Base-by-base conservation (phyloP, 1,140 invertebrate genomes). In the Drosophila azteca region DNA sequence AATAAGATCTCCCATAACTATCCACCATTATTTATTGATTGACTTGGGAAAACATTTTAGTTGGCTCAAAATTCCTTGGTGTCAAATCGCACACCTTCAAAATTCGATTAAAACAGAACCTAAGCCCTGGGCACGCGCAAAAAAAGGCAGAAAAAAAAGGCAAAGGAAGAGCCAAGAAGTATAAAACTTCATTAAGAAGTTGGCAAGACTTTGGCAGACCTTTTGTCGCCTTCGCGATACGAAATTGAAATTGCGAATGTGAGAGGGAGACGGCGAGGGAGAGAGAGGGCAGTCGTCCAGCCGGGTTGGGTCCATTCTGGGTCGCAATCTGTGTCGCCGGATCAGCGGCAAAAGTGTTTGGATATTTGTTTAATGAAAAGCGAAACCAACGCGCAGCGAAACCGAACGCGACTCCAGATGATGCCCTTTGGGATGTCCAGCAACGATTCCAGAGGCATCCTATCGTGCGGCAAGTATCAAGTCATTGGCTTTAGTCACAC, bases 341-440 rank as follows among this genome's bases (percentile, higher is more conserved):
- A 85, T 85, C 82, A 82, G 82, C 82, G 83, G 82, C 82, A 85
- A 82, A 85, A 72, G 83, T 87, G 83, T 85, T 85, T 85, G 82
- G 78, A 88, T 85, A 85, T 85, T 85, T 88, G 83, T 88, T 85
- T 88, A 85, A 85, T 85, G 82, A 85, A 85, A 77, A 85, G 81
- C 78, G 81, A 85, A 85, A 78, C 82, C 64, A 75, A 78, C 53
- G 68, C 54, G 50, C 31, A 52, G 35, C 35, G 59, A 44, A 41
- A 46, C 29, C 11, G 13, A 57, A 26, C 17, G 26, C 20, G 46
- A 66, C 20, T 50, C 39, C 60, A 24, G 63, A 24, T 43, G 20
- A 49, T 29, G 39, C 53, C 53, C 54, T 41, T 59, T 22, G 13
- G 62, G 20, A 24, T 24, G n/a, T 20, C 35, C 44, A 43, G 13